Base-by-base conservation (phyloP, 1,140 invertebrate genomes). In the Spodoptera frugiperda region DNA sequence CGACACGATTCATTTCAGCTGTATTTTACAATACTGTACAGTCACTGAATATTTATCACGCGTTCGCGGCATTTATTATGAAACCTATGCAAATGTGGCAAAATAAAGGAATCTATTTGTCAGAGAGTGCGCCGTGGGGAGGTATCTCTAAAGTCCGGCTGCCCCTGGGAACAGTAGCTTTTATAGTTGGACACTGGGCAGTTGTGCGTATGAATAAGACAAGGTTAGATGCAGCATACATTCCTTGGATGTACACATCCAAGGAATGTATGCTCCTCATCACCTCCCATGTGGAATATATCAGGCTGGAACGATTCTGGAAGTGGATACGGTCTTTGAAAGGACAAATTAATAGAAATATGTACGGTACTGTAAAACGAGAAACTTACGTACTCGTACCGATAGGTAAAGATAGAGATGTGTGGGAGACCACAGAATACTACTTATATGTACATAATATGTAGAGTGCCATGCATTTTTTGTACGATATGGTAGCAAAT, bases 251-350 rank as follows among this genome's bases (percentile, higher is more conserved):
- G n/a, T n/a, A n/a, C n/a, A n/a, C n/a, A n/a, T n/a, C n/a, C n/a
- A n/a, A n/a, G n/a, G n/a, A n/a, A n/a, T n/a, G n/a, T n/a, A n/a
- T n/a, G n/a, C n/a, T n/a, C 97, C 87, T 98, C 97, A 85, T 98
- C 97, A 0, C 97, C 98, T 21, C 98, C 98, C 97, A 98, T 98
- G 84, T 98, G 98, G 89, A 98, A 98, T 0, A 98, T 92, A 83
- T 97, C 97, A 0, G 97, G 55, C 21, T 95, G 77, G 83, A 97
- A 97, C 48, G 95, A 87, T 5, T 95, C 94, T 86, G 94, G 48
- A 92, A 95, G 0, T 1, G 2, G 12, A 39, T 17, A 17, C n/a
- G 10, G 12, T 48, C 11, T 59, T 53, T 17, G 0, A 14, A 21
- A 76, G 17, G 2, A 11, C 48, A 30, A 19, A n/a, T 48, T 21